Conservation (phyloP, 2,113 vertebrate species). For the Canis aureus region DNA sequence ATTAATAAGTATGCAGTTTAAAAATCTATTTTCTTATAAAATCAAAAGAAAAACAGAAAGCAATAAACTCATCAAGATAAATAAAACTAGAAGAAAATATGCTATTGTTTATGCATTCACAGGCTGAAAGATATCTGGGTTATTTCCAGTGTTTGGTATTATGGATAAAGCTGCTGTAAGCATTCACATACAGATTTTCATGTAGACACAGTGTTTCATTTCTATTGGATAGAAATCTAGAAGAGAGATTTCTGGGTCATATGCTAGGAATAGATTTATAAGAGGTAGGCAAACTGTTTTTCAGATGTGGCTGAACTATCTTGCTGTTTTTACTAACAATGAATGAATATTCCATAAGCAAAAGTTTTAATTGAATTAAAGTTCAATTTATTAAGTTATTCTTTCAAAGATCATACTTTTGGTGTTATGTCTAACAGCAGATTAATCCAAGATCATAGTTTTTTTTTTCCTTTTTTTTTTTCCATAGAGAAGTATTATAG, state of each 20-base stretch:
- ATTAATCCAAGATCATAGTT: not conserved
- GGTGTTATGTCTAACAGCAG: not conserved
- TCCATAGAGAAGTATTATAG: not conserved
- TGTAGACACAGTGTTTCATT: constrained; percentile 2
- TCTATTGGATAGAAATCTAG: constrained; percentile 4
- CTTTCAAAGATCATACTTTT: not conserved
- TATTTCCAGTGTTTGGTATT: not conserved
- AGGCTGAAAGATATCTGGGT: not conserved
- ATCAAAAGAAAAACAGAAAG: no score
- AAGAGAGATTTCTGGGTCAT: not conserved
- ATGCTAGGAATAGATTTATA: not conserved
- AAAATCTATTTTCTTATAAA: no score
- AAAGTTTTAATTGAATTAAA: not conserved
- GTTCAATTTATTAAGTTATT: not conserved
- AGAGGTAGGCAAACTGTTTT: not conserved
- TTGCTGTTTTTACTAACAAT: not conserved
- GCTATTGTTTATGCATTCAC: not conserved
- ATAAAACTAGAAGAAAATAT: no score
- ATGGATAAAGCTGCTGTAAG: constrained; percentile 9
- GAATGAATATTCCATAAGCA: not conserved
- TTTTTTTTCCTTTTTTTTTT: not conserved
- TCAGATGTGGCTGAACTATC: not conserved
- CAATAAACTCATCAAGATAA: no score
- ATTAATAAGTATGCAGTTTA: not conserved
- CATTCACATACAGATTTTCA: not conserved